Evolutionary conservation across 2,113 vertebrate genomes (phyloP).

Genomic region (Polypterus senegalus): DNA sequence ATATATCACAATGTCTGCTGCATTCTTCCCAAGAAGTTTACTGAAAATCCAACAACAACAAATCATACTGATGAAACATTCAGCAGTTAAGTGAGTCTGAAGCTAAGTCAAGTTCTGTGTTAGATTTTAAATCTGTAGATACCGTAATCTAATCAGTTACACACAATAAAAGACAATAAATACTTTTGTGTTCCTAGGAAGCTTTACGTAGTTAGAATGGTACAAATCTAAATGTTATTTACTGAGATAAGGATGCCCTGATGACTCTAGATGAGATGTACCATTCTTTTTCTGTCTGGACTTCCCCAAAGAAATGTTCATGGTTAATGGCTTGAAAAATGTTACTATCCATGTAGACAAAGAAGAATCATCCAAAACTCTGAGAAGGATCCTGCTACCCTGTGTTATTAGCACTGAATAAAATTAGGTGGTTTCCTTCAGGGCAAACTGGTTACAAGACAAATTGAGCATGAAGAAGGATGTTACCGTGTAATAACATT

Average conservation of each 20-base stretch:
- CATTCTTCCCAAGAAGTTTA: too few relatives aligned
- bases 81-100: too few relatives aligned
- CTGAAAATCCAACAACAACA: too few relatives aligned
- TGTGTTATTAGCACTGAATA: slow-evolving; percentile 18
- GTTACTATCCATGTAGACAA: slow-evolving; percentile 18
- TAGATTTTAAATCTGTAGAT: too few relatives aligned
- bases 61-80: too few relatives aligned
- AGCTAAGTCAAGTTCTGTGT: too few relatives aligned
- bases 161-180: too few relatives aligned
- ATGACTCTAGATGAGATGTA: slow-evolving; percentile 32
- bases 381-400: slow-evolving; percentile 11
- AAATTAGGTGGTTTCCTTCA: slow-evolving; percentile 28
- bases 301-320: slow-evolving; percentile 11
- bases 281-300: slow-evolving; percentile 16
- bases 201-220: neutral
- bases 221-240: neutral
- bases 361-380: slow-evolving; percentile 11
- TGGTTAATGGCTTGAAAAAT: slow-evolving; percentile 33
- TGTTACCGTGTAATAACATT: slow-evolving; percentile 28
- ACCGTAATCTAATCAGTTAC: too few relatives aligned
- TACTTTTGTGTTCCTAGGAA: too few relatives aligned
- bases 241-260: slow-evolving; percentile 20
- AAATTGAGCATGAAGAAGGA: slow-evolving; percentile 28
- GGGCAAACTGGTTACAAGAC: slow-evolving; percentile 25
- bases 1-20: too few relatives aligned